Evolutionary conservation across 2,113 vertebrate species (phyloP).

Genomic region (Coracopsis vasa): DNA sequence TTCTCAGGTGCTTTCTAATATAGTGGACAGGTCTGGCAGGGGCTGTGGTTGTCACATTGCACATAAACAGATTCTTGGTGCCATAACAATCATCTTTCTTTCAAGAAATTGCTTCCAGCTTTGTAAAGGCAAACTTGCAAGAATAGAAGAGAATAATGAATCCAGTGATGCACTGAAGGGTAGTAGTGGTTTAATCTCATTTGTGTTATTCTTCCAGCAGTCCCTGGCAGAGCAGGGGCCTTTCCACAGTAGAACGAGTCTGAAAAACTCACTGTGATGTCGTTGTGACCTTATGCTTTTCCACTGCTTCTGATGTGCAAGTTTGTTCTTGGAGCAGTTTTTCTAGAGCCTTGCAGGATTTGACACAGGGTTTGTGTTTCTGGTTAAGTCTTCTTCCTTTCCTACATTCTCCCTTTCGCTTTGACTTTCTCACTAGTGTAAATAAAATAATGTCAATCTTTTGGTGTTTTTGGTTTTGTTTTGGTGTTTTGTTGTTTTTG

Average conservation of each 20-base stretch:
- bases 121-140: not conserved
- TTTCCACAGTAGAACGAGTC: accelerated
- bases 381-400: not conserved
- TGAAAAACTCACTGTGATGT: not conserved
- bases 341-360: not conserved
- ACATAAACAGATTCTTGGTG: not conserved
- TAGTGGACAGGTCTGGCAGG: not conserved
- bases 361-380: not conserved
- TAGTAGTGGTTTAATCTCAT: not conserved
- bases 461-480: not conserved
- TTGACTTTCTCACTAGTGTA: not conserved
- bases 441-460: not conserved
- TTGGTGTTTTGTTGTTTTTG: not conserved
- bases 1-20: not conserved
- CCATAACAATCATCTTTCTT: not conserved
- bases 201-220: not conserved
- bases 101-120: not conserved
- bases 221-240: not conserved
- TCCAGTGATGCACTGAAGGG: not conserved
- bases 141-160: not conserved
- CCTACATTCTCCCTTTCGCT: not conserved
- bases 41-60: not conserved
- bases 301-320: not conserved
- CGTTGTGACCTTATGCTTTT: accelerated
- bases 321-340: not conserved